Conservation (phyloP, 2,888 invertebrate species). For the Gymnoscelis rufifasciata region DNA sequence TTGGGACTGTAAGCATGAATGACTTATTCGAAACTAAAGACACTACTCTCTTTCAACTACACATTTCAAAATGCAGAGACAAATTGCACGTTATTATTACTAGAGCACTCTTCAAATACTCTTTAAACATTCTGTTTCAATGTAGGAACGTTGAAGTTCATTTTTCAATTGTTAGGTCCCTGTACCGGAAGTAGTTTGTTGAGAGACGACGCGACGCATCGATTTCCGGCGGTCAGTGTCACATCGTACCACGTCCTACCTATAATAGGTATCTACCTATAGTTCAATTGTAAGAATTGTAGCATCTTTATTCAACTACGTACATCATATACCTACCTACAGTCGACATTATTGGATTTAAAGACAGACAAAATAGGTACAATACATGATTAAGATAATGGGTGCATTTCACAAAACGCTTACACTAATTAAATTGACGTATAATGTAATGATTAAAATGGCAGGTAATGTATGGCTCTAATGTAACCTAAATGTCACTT, state of each 20-base stretch:
- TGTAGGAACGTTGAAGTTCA: slow-evolving; percentile 27
- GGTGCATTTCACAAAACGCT: too few species aligned
- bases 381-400: too few species aligned
- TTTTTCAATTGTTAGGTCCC: slow-evolving; percentile 16
- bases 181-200: slow-evolving; percentile 57
- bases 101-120: background rate
- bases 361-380: too few species aligned
- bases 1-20: background rate
- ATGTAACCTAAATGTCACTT: too few species aligned
- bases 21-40: background rate
- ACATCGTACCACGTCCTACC: slow-evolving; percentile 23
- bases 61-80: background rate
- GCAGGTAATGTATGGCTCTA: too few species aligned
- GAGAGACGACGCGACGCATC: slow-evolving; percentile 54
- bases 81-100: too few species aligned
- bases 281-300: slow-evolving; percentile 26
- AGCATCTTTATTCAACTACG: too few species aligned
- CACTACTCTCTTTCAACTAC: background rate
- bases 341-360: too few species aligned
- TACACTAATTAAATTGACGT: too few species aligned
- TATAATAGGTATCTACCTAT: too few species aligned
- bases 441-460: too few species aligned
- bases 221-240: slow-evolving; percentile 65
- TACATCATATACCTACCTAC: too few species aligned
- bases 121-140: background rate